Conservation (phyloP, 1,140 invertebrate species). For the Tetramorium alpestre region DNA sequence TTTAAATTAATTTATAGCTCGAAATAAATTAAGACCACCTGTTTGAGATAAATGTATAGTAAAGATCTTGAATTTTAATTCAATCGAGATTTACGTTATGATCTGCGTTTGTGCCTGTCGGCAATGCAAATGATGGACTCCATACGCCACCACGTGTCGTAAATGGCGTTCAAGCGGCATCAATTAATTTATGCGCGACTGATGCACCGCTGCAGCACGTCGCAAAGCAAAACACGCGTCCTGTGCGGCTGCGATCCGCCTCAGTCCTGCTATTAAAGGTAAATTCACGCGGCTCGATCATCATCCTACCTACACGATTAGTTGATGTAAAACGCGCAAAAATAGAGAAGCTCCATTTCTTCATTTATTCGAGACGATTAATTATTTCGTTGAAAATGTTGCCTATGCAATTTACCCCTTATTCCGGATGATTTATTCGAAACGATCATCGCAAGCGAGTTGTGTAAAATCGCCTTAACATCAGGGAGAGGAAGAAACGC, state of each 20-base stretch:
- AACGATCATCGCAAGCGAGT: background rate
- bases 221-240: conserved; percentile 5
- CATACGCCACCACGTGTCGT: conserved; percentile 20
- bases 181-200: conserved; percentile 53
- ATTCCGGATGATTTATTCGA: background rate
- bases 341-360: background rate
- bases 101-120: conserved; percentile 15
- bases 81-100: conserved; percentile 13
- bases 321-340: background rate
- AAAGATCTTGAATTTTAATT: conserved; percentile 25
- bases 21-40: background rate
- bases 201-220: background rate
- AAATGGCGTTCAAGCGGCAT: conserved; percentile 27
- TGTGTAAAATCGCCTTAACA: conserved; percentile 63
- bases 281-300: conserved; percentile 34
- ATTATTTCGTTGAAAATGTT: background rate
- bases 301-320: background rate
- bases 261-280: conserved; percentile 33
- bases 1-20: background rate
- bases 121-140: conserved; percentile 44
- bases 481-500: conserved; percentile 38
- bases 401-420: background rate
- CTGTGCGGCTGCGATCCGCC: conserved; percentile 7
- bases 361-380: background rate
- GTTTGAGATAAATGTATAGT: background rate